Evolutionary conservation across 2,888 invertebrate species (phyloP).

Genomic region (Microchrysa polita): DNA sequence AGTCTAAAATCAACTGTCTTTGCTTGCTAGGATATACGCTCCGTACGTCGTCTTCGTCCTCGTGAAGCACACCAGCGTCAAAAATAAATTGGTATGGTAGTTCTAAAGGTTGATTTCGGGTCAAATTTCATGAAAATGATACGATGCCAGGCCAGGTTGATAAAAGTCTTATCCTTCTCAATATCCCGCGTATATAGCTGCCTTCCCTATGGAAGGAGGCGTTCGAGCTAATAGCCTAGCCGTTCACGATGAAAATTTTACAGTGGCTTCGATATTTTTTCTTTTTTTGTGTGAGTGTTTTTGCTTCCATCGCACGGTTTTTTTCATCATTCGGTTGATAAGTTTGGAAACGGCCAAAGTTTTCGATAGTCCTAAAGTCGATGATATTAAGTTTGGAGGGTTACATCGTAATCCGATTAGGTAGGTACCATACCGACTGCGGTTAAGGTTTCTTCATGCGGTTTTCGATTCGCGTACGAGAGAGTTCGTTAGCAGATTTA

Average conservation of each 20-base stretch:
- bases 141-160: background rate
- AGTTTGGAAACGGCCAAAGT: background rate
- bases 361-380: constrained; percentile 6
- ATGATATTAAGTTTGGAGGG: constrained; percentile 1
- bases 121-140: constrained; percentile 1
- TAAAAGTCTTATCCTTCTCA: background rate
- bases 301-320: background rate
- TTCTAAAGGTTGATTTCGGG: background rate
- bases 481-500: background rate
- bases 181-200: no score
- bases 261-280: no score
- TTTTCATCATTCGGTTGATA: background rate
- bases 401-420: background rate
- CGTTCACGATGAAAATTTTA: background rate
- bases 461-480: background rate
- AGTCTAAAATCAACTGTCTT: background rate
- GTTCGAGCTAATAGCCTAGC: no score
- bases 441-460: constrained; percentile 1
- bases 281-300: no score
- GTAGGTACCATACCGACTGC: background rate
- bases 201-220: background rate
- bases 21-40: background rate
- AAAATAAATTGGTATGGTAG: background rate
- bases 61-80: no score
- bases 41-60: no score